Evolutionary conservation across 1,140 invertebrate species (phyloP), one percentile per base, ranked within the genome.

Genomic region (Ceratosolen solmsi): DNA sequence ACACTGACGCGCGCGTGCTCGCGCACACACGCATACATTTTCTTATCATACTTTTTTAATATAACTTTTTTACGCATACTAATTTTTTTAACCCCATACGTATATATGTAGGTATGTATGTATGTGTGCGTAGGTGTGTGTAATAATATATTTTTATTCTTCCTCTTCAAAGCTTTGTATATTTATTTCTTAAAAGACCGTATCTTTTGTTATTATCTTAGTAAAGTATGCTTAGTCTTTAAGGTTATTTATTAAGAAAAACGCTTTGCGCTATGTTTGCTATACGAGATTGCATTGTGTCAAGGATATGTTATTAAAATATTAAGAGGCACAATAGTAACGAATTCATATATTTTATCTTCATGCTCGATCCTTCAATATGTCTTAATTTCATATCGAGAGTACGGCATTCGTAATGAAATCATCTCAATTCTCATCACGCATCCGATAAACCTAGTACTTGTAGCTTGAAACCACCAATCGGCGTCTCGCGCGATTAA

Each of bases 241-340:
- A 13, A 36, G 11, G 54, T 17, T 22, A 75, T n/a, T n/a, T 54
- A 30, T 76, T 51, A 0, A 79, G 1, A 71, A 51, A 70, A 54
- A 71, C 20, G 77, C 77, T 79, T 79, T 79, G 33, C 51, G 49
- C 65, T 79, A 36, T 71, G 49, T 36, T 46, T 63, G 75, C 41
- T 56, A 33, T 71, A 49, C 51, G 46, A 56, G 15, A 27, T 78
- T 51, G 60, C 63, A 68, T 38, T 70, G 20, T 20, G 17, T 78
- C 46, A 36, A 54, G 27, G n/a, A 38, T 33, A 38, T 58, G 20
- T 27, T 36, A n/a, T 30, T 25, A 63, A 73, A 1, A 49, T 54
- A 13, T 63, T 27, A 8, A 63, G n/a, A 58, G n/a, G 9, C 15
- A 58, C 20, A 9, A 4, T 4, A 58, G 20, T 4, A 58, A 17